These are phyloP conservation scores for Peucedramus taeniatus DNA, from an alignment of 2,113 vertebrate genomes.

Conservation along the genomic window DNA sequence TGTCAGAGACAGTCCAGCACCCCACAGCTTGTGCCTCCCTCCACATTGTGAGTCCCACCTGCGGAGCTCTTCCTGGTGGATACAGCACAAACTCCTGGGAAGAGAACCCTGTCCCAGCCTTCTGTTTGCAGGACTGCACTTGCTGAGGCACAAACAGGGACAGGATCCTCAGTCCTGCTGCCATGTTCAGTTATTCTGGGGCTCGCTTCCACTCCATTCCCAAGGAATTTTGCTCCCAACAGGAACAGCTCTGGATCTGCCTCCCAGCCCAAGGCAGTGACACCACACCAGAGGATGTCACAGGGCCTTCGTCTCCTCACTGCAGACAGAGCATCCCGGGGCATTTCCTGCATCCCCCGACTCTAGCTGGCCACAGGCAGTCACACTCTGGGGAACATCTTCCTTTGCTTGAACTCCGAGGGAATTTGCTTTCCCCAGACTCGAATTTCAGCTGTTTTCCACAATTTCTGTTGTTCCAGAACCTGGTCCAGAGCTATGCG, in stretches of 20 bases:
- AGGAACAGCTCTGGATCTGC: neutral
- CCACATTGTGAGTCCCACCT: neutral
- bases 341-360: neutral
- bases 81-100: neutral
- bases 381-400: fast-evolving
- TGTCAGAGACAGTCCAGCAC: neutral
- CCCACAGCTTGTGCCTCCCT: neutral
- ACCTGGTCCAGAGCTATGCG: neutral
- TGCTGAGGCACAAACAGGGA: neutral
- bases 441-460: neutral
- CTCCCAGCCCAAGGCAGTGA: neutral
- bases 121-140: neutral
- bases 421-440: neutral
- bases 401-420: neutral
- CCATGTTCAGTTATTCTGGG: neutral
- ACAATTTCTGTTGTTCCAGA: neutral
- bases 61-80: neutral
- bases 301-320: neutral
- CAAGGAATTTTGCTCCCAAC: neutral
- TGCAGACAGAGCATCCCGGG: neutral
- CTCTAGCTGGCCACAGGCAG: neutral
- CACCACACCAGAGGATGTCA: neutral
- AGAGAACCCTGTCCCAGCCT: neutral
- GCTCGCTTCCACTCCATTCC: neutral
- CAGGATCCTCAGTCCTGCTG: neutral